Base-by-base conservation (phyloP, 2,888 invertebrate species). In the Scaptomyza flava region DNA sequence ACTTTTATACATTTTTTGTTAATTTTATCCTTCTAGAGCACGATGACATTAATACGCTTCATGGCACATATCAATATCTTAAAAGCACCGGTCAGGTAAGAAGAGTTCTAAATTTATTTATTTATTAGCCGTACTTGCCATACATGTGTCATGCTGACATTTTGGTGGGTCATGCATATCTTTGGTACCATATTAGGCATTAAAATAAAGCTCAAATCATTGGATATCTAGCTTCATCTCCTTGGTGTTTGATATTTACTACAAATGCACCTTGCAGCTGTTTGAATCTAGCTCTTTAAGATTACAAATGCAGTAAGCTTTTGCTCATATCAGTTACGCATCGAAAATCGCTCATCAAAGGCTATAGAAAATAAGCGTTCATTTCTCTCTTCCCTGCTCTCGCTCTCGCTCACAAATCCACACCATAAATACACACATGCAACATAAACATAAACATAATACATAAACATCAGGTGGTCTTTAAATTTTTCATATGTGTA, bases 41-140 rank as follows among this genome's bases (percentile, higher is more conserved):
- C 58, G 87, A 84, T 34, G 91, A 91, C 67, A 87, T 90, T 23
- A 92, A 92, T 48, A 90, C 91, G 9, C 81, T 92, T 34, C 92
- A 92, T 53, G 91, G 91, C 73, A 92, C 92, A 42, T 92, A 91
- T 72, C 93, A 94, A 88, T 93, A 94, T 68, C 90, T 94, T 33
- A 94, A 94, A 85, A 94, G 94, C 86, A 94, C 94, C n/a, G 94
- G 94, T 54, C 94, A 94, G 93, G 94, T 94, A 91, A 93, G 92
- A n/a, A 3, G 89, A 33, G 46, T 2, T 42, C n/a, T 23, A 46
- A 51, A 48, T 68, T 14, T 17, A 54, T 54, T 33, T 52, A 52
- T 61, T 43, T 50, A 46, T 34, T n/a, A n/a, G n/a, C 20, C 43
- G 68, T 78, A 80, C 77, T 68, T 66, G 67, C 73, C 77, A 77